Base-by-base conservation (phyloP, 2,888 invertebrate species). In the Dendrolimus houi region DNA sequence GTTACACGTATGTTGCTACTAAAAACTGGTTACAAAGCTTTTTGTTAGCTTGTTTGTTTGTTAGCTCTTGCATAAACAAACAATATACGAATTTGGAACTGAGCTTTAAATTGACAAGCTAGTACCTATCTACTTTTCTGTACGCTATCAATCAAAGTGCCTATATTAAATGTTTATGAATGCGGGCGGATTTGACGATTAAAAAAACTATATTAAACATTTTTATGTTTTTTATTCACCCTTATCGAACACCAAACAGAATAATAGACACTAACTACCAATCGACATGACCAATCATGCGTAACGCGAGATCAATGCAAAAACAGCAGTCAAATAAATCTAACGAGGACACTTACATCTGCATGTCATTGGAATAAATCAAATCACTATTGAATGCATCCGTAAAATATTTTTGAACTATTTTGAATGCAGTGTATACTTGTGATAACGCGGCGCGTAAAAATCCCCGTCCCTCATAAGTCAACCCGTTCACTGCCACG, bases 281-380 rank as follows among this genome's bases (percentile, higher is more conserved):
- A 86, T 86, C 74, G 87, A 88, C 88, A 85, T 81, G 81, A 85
- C 86, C 88, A 79, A 89, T 90, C 85, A 87, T 80, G 85, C 87
- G 85, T 83, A 81, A 83, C 83, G 74, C 62, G 72, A 72, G 70
- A 83, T 85, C 84, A 84, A 86, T 85, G 77, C 77, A 77, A 83
- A 86, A 87, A 87, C 86, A 85, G 81, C 85, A 88, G 87, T 85
- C 87, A 83, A 86, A 88, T 87, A 89, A 87, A 89, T 88, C 85
- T 89, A 89, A 90, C 89, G 84, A 89, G 88, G 70, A 79, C 85
- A 76, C 82, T 84, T 77, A 79, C 87, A 89, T 90, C 89, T 89
- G 89, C 89, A 90, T 90, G 88, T 85, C 87, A 85, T 77, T 84
- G 80, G 87, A 84, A 90, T 90, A 90, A 90, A 90, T 90, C 89